Percentiles rank a stretch among this genome's conserved stretches.
phyloP scores from a whole-genome alignment of 2,888 invertebrate genomes.

The Tipula vernalis region DNA sequence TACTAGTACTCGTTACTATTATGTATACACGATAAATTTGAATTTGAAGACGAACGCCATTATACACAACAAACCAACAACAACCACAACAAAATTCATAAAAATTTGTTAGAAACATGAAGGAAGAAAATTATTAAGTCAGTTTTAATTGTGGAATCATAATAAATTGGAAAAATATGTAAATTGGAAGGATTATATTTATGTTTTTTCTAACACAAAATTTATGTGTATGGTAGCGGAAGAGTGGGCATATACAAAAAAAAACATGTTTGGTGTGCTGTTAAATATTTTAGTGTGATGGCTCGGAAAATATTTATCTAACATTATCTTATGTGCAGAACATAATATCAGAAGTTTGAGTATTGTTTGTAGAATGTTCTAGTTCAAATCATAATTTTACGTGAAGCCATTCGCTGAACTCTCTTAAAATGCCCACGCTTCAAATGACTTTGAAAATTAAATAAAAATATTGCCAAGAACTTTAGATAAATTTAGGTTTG shows the following conservation, averaged over 20 bases:
- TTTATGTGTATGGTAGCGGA: neutral
- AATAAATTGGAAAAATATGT: constrained; percentile 4
- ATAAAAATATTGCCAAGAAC: too few relatives aligned
- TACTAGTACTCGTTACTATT: neutral
- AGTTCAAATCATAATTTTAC: too few relatives aligned
- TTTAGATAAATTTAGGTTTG: too few relatives aligned
- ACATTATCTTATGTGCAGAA: neutral
- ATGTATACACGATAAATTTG: neutral
- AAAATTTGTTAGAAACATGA: neutral
- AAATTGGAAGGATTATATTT: neutral
- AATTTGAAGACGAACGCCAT: neutral
- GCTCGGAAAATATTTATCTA: neutral
- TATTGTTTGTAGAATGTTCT: too few relatives aligned
- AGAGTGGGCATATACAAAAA: neutral
- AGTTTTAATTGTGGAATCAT: constrained; percentile 4
- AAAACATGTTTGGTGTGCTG: neutral
- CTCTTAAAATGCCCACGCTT: too few relatives aligned
- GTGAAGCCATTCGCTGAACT: too few relatives aligned
- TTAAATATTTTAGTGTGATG: neutral
- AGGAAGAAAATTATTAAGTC: constrained; percentile 4
- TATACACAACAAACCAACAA: neutral
- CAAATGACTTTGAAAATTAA: too few relatives aligned
- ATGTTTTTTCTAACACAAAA: neutral
- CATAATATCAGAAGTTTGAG: neutral
- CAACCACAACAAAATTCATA: neutral